Evolutionary conservation across 2,113 vertebrate genomes (phyloP).

Genomic region (Tragelaphus imberbis): DNA sequence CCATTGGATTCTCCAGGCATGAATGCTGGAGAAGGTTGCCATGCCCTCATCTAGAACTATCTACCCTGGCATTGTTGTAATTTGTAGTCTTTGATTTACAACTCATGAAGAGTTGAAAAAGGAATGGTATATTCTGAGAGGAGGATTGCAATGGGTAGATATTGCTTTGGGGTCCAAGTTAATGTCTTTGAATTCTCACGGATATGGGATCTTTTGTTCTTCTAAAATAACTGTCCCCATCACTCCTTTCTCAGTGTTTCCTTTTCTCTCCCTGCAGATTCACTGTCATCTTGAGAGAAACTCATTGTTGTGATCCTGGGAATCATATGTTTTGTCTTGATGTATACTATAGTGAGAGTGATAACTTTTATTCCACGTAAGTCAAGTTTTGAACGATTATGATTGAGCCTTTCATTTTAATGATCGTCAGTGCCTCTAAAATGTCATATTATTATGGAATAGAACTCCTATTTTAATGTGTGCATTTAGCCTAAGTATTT

Average conservation of each 20-base stretch:
- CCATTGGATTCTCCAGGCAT: no score
- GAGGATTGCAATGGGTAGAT: background rate
- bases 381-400: background rate
- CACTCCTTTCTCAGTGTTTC: background rate
- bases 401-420: background rate
- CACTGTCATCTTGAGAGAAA: background rate
- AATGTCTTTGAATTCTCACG: background rate
- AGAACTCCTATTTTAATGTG: background rate
- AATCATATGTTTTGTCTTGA: background rate
- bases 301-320: background rate
- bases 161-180: background rate
- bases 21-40: no score
- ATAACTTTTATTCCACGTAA: background rate
- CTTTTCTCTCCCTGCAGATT: background rate
- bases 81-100: background rate
- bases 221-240: background rate
- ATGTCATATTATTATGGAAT: background rate
- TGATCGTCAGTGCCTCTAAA: background rate
- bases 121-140: background rate
- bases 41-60: background rate
- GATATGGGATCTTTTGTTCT: background rate
- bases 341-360: background rate
- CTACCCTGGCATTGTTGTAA: background rate
- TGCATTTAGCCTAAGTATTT: background rate
- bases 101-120: background rate